phyloP scores from a whole-genome alignment of 2,888 invertebrate species.

The Nomada fabriciana region DNA sequence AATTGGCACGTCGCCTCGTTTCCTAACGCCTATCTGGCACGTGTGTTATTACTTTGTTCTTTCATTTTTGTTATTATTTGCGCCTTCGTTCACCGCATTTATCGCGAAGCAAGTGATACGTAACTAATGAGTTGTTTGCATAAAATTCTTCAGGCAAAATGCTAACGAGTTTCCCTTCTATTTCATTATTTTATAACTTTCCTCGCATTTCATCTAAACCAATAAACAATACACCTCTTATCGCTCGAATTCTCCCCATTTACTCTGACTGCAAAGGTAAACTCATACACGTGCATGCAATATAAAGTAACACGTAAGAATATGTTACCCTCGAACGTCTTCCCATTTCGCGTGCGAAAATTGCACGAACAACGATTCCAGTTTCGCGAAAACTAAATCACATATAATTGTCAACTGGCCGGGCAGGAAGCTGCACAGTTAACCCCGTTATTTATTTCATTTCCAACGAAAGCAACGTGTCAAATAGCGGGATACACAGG shows the following conservation, averaged over 20 bases:
- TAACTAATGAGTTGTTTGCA: background rate
- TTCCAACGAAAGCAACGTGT: slow-evolving; percentile 33
- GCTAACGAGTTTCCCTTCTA: background rate
- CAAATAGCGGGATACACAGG: slow-evolving; percentile 40
- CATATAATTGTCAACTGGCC: background rate
- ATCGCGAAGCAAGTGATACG: too few relatives aligned
- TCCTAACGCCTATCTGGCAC: too few relatives aligned
- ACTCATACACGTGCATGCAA: too few relatives aligned
- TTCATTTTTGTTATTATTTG: too few relatives aligned
- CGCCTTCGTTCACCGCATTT: too few relatives aligned
- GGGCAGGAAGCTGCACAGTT: slow-evolving; percentile 27
- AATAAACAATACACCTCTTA: background rate
- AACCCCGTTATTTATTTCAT: slow-evolving; percentile 6
- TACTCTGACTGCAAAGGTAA: too few relatives aligned
- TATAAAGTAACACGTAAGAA: too few relatives aligned
- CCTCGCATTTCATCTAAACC: background rate
- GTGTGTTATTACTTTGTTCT: background rate
- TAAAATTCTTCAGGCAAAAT: background rate
- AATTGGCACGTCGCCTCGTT: background rate
- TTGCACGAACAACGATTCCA: too few relatives aligned
- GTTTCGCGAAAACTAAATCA: too few relatives aligned
- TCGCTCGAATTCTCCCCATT: too few relatives aligned
- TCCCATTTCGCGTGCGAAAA: too few relatives aligned
- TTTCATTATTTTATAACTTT: background rate
- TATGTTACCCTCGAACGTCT: too few relatives aligned